Evolutionary conservation across 2,888 invertebrate genomes (phyloP).

Genomic region (Acanthosoma haemorrhoidale): DNA sequence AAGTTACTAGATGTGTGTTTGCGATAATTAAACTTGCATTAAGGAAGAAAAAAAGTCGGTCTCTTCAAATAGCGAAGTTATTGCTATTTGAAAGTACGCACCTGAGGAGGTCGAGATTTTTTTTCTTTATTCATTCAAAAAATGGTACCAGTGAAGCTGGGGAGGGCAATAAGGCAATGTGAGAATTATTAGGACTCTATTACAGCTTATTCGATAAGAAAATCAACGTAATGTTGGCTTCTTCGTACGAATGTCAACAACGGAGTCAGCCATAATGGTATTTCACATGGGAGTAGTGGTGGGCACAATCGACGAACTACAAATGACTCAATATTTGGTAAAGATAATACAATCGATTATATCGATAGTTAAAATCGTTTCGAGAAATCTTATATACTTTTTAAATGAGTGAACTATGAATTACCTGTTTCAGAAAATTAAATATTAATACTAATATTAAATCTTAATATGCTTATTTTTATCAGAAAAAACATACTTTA

Average conservation of each 20-base stretch:
- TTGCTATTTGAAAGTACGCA: constrained; percentile 22
- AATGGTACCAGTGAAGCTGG: not conserved
- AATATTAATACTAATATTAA: not conserved
- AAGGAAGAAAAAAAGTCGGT: not conserved
- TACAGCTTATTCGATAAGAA: not conserved
- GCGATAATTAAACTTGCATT: not conserved
- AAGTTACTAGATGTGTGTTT: not conserved
- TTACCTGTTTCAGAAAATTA: too few species aligned
- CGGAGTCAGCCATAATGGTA: constrained; percentile 25
- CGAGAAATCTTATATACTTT: too few species aligned
- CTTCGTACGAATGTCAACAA: constrained; percentile 24
- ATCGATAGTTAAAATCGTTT: not conserved
- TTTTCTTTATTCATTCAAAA: not conserved
- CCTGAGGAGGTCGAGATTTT: constrained; percentile 7
- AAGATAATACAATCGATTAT: constrained; percentile 7
- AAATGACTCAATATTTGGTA: constrained; percentile 10
- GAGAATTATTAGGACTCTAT: not conserved
- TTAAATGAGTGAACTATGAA: too few species aligned
- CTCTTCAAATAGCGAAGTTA: constrained; percentile 2
- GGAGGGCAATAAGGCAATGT: not conserved
- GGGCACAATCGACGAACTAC: constrained; percentile 18
- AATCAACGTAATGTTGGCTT: not conserved
- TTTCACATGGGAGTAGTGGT: constrained; percentile 27
- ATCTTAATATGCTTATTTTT: too few species aligned
- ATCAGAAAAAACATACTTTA: too few species aligned